These are phyloP conservation scores for Drosophila pseudotalamancana DNA, from an alignment of 2,888 invertebrate species.

Conservation along the genomic window DNA sequence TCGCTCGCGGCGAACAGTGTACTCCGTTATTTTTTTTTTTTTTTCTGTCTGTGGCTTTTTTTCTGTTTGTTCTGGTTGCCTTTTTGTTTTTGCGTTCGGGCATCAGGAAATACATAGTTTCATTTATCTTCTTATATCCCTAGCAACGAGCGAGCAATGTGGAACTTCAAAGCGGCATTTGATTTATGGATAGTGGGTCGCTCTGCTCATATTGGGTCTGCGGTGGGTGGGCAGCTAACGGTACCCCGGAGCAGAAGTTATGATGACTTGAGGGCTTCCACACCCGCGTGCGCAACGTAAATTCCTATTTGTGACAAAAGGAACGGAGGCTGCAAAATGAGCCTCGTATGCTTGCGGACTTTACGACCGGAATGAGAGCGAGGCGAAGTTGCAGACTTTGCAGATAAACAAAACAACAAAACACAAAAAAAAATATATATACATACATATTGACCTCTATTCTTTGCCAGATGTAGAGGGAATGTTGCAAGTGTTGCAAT, in stretches of 20 bases:
- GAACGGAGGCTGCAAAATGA: conserved; percentile 33
- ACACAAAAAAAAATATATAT: background rate
- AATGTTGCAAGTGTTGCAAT: conserved; percentile 71
- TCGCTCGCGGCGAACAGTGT: conserved; percentile 14
- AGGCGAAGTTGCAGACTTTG: conserved; percentile 17
- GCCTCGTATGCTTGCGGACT: conserved; percentile 60
- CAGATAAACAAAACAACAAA: conserved; percentile 52
- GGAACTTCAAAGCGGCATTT: conserved; percentile 74
- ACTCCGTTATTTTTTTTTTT: background rate
- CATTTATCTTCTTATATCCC: conserved; percentile 57
- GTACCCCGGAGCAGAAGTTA: conserved; percentile 65
- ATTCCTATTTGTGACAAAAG: conserved; percentile 63
- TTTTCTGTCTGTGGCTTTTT: background rate
- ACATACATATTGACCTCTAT: conserved; percentile 75
- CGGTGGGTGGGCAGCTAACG: background rate
- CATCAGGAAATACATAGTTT: conserved; percentile 64
- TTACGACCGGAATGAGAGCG: conserved; percentile 50
- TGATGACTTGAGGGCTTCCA: conserved; percentile 61
- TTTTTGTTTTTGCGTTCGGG: conserved; percentile 16
- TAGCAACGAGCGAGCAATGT: conserved; percentile 40
- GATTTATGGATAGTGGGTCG: conserved; percentile 65
- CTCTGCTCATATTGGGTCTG: conserved; percentile 18
- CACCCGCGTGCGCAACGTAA: conserved; percentile 53
- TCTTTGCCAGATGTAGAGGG: conserved; percentile 32
- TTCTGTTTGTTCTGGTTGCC: background rate